A percentile compares a stretch with the other conserved stretches of the same genome.
These are phyloP conservation scores for Chrysomela aeneicollis DNA, from an alignment of 2,888 invertebrate genomes.

Conservation along the genomic window DNA sequence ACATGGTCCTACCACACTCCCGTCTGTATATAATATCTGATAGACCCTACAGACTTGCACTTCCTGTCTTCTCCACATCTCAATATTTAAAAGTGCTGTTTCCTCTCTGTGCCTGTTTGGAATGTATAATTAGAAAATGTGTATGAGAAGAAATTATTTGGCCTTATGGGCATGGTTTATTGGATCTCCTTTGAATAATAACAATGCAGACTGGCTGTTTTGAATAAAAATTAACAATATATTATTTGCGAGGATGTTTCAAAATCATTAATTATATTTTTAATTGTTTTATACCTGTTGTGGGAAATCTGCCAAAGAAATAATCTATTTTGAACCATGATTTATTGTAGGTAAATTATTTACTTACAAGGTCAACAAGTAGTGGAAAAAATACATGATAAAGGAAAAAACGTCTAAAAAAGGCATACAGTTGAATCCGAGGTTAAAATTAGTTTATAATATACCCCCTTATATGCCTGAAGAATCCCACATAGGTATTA, in stretches of 20 bases:
- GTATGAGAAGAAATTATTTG: constrained; percentile 32
- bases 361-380: not conserved
- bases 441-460: no score
- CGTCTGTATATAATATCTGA: constrained; percentile 34
- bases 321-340: not conserved
- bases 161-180: constrained; percentile 24
- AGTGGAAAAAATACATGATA: not conserved
- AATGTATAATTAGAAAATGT: constrained; percentile 55
- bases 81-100: constrained; percentile 54
- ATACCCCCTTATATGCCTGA: no score
- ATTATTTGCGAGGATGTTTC: not conserved
- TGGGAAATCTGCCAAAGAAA: constrained; percentile 2
- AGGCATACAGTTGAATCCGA: no score
- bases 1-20: constrained; percentile 23
- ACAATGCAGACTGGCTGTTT: not conserved
- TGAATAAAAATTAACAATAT: not conserved
- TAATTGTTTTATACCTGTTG: not conserved
- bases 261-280: not conserved
- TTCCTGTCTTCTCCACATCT: constrained; percentile 51
- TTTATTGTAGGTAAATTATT: not conserved
- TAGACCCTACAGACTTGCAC: constrained; percentile 48
- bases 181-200: not conserved
- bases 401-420: no score
- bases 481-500: no score
- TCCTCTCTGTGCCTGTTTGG: constrained; percentile 56